Evolutionary conservation across 2,888 invertebrate genomes (phyloP), one percentile per base, ranked within the genome.

Genomic region (Sepioteuthis lessoniana): DNA sequence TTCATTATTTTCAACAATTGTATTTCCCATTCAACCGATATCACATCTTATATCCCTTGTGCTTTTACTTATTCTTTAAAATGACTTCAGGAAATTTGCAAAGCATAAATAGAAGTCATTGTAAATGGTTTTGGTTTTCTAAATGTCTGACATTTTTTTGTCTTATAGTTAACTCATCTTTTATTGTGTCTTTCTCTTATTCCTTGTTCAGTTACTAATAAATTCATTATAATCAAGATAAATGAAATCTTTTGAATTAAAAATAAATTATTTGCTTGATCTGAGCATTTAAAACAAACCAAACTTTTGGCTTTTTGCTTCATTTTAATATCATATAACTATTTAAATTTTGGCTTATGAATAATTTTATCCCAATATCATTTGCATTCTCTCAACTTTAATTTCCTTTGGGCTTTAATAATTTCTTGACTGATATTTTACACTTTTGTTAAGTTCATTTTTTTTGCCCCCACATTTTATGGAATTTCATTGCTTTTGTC

Each of bases 1-100:
- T 76, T 76, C 76, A 76, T 76, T 76, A 76, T 76, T 76, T 76
- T n/a, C n/a, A 76, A 76, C 76, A 76, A 35, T 76, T 76, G 76
- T 76, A 76, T 76, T 76, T 76, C n/a, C n/a, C 35, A 76, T 76
- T 76, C 76, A 35, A 13, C 35, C n/a, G 31, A 76, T 76, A 76
- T n/a, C 76, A 31, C 76, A 76, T 76, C n/a, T 76, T 35, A 76
- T 76, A 76, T n/a, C 76, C 76, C 76, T 76, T 76, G 76, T 76
- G 76, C n/a, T 76, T 35, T 35, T 76, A 76, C 76, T 76, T 76
- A 76, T 76, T 76, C 76, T 76, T 76, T 76, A 1, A 76, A 76
- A 76, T 76, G 76, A 25, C 55, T 55, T 55, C 1, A 76, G n/a
- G n/a, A 76, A 76, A 76, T 76, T 76, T 76, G 76, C n/a, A 76